Evolutionary conservation across 2,113 vertebrate genomes (phyloP).

Genomic region (Pelecanoides urinatrix): DNA sequence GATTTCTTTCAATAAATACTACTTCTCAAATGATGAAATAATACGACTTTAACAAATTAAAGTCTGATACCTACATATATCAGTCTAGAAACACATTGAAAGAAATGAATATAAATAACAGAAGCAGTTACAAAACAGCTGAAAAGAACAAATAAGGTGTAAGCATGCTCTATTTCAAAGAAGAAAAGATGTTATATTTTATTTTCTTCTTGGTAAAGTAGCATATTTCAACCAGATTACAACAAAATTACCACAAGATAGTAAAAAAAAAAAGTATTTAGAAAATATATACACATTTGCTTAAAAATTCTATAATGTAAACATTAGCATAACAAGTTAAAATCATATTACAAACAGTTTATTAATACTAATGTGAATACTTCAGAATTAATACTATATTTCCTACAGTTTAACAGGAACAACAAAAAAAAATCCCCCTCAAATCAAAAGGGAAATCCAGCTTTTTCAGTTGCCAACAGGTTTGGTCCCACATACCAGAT

Average conservation of each 20-base stretch:
- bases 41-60: neutral
- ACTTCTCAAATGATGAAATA: neutral
- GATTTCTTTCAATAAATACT: neutral
- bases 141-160: neutral
- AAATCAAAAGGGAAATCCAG: neutral
- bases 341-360: neutral
- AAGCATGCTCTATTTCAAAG: neutral
- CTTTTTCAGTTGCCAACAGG: neutral
- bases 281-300: slow-evolving; percentile 74
- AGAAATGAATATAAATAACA: neutral
- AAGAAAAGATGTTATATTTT: slow-evolving; percentile 61
- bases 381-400: neutral
- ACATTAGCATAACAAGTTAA: slow-evolving; percentile 63
- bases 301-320: slow-evolving; percentile 73
- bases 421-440: neutral
- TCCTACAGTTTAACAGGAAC: neutral
- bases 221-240: slow-evolving; percentile 48
- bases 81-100: neutral
- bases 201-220: slow-evolving; percentile 66
- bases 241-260: slow-evolving; percentile 73
- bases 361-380: neutral
- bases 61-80: neutral
- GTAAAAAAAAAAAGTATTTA: slow-evolving; percentile 69
- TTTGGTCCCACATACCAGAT: neutral
- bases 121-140: neutral